Conservation (phyloP, 2,888 invertebrate genomes). For the Pristionchus exspectatus region DNA sequence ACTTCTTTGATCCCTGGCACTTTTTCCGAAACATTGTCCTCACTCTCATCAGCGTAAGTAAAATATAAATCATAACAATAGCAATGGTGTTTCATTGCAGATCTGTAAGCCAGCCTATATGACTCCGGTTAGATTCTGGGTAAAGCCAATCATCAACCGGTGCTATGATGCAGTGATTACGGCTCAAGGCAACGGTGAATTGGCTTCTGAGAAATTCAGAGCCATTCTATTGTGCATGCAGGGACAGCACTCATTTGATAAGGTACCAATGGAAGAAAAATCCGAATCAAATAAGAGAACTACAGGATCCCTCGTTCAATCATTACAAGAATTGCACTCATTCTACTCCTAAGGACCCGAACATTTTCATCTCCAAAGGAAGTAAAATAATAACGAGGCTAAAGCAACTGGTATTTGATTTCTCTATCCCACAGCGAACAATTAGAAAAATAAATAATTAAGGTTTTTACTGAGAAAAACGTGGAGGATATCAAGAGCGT, state of each 20-base stretch:
- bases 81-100: background rate
- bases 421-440: too few species aligned
- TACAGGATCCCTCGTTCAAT: background rate
- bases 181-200: background rate
- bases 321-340: background rate
- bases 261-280: background rate
- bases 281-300: background rate
- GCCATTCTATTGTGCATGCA: background rate
- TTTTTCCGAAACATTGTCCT: slow-evolving; percentile 24
- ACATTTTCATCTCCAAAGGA: background rate
- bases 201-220: background rate
- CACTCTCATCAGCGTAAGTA: too few species aligned
- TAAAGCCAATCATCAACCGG: slow-evolving; percentile 5
- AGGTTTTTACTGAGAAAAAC: background rate
- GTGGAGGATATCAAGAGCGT: slow-evolving; percentile 13
- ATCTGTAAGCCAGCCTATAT: background rate
- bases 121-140: background rate
- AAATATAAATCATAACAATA: too few species aligned
- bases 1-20: slow-evolving; percentile 34
- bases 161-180: background rate
- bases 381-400: background rate
- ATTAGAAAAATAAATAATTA: background rate
- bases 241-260: background rate
- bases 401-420: background rate
- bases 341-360: background rate